Evolutionary conservation across 2,888 invertebrate genomes (phyloP).

Genomic region (Lampropteryx suffumata): DNA sequence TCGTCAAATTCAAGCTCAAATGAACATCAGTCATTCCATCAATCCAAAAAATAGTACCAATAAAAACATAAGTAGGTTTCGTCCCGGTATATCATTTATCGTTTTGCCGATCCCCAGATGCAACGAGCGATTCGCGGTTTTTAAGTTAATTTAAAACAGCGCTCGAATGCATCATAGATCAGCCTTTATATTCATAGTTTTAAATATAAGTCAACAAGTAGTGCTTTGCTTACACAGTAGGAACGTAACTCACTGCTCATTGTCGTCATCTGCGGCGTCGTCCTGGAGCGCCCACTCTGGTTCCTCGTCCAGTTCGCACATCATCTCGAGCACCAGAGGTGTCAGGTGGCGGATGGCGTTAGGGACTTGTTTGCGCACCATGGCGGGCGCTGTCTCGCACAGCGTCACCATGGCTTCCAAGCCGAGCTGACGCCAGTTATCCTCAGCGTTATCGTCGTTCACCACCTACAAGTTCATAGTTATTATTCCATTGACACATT

Average conservation of each 20-base stretch:
- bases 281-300: slow-evolving; percentile 94
- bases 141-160: too few species aligned
- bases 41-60: too few species aligned
- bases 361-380: slow-evolving; percentile 95
- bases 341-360: slow-evolving; percentile 92
- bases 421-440: slow-evolving; percentile 94
- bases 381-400: slow-evolving; percentile 97
- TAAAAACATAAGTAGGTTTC: too few species aligned
- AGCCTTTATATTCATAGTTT: too few species aligned
- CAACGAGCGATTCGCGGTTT: too few species aligned
- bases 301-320: slow-evolving; percentile 97
- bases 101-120: too few species aligned
- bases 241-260: slow-evolving; percentile 84
- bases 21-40: too few species aligned
- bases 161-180: too few species aligned
- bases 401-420: slow-evolving; percentile 93
- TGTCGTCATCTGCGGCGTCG: slow-evolving; percentile 95
- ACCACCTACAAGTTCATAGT: slow-evolving; percentile 77
- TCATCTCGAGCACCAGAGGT: slow-evolving; percentile 94
- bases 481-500: not conserved
- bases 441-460: slow-evolving; percentile 86
- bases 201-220: not conserved
- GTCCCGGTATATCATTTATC: too few species aligned
- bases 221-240: not conserved
- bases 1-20: too few species aligned